These are phyloP conservation scores for Xiphophorus maculatus DNA, from an alignment of 2,113 vertebrate species.

Conservation along the genomic window DNA sequence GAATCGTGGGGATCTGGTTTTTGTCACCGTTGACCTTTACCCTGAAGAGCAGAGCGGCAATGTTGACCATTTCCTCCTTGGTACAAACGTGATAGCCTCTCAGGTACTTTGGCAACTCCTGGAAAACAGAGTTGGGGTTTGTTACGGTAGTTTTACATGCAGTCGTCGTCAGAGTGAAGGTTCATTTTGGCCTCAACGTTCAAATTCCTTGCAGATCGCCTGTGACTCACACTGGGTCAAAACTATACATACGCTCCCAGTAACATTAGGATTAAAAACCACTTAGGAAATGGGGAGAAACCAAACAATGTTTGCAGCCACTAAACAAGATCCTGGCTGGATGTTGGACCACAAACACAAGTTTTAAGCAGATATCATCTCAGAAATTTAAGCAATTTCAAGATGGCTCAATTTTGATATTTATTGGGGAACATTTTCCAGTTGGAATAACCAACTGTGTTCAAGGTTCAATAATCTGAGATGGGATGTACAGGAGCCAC, in stretches of 20 bases:
- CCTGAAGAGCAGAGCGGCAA: constrained; percentile 89
- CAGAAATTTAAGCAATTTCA: too few relatives aligned
- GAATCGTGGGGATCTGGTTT: constrained; percentile 79
- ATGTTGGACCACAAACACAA: neutral
- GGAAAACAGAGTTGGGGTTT: neutral
- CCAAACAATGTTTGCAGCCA: too few relatives aligned
- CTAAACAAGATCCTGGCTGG: too few relatives aligned
- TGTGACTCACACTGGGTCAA: neutral
- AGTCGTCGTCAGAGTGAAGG: too few relatives aligned
- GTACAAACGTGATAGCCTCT: constrained; percentile 90
- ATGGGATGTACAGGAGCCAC: too few relatives aligned
- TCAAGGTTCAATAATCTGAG: too few relatives aligned
- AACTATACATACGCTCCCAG: neutral
- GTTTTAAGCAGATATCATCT: neutral
- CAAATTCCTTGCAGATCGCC: too few relatives aligned
- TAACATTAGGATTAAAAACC: too few relatives aligned
- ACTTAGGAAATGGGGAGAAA: neutral
- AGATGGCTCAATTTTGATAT: neutral
- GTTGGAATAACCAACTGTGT: too few relatives aligned
- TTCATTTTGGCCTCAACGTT: too few relatives aligned
- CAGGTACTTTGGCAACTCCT: constrained; percentile 96
- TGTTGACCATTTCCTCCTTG: constrained; percentile 86
- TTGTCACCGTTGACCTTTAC: constrained; percentile 81
- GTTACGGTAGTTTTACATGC: neutral
- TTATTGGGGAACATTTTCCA: too few relatives aligned